Evolutionary conservation across 35 echinoderm and acorn worm genomes (phyloP).

Genomic region (Apostichopus californicus): DNA sequence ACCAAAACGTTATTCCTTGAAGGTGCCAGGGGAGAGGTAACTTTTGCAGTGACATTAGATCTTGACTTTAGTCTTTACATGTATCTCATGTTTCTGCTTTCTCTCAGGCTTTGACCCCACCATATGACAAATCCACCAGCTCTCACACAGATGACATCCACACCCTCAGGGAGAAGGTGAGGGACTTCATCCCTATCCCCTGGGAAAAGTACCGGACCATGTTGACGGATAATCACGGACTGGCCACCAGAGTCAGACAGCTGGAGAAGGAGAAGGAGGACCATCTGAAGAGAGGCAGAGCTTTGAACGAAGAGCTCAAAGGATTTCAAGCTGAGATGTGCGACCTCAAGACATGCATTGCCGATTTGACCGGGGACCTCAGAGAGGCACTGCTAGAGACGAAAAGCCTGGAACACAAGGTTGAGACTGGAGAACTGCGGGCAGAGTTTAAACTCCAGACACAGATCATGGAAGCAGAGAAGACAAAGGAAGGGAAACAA

Average conservation of each 20-base stretch:
- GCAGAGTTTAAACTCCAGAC: conserved; percentile 25
- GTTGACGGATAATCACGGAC: neutral
- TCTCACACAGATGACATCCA: neutral
- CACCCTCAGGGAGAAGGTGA: neutral
- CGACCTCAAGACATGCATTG: conserved; percentile 9
- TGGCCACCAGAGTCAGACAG: neutral
- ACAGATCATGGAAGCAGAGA: neutral
- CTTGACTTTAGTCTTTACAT: no score
- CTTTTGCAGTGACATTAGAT: no score
- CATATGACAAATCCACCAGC: neutral
- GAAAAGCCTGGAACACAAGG: neutral
- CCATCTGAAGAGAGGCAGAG: neutral
- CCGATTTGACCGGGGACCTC: conserved; percentile 3
- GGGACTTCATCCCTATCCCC: neutral
- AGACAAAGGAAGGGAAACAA: neutral
- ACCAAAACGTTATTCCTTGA: no score
- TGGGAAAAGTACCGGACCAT: neutral
- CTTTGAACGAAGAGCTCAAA: neutral
- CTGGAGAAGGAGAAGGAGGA: conserved; percentile 24
- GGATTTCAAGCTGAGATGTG: conserved; percentile 9
- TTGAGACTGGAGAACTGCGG: conserved; percentile 4
- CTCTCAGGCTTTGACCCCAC: neutral
- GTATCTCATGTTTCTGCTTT: neutral
- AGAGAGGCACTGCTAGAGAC: neutral
- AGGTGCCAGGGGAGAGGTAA: no score